These are phyloP conservation scores for Nipponia nippon DNA, from an alignment of 2,113 vertebrate genomes.

Conservation along the genomic window DNA sequence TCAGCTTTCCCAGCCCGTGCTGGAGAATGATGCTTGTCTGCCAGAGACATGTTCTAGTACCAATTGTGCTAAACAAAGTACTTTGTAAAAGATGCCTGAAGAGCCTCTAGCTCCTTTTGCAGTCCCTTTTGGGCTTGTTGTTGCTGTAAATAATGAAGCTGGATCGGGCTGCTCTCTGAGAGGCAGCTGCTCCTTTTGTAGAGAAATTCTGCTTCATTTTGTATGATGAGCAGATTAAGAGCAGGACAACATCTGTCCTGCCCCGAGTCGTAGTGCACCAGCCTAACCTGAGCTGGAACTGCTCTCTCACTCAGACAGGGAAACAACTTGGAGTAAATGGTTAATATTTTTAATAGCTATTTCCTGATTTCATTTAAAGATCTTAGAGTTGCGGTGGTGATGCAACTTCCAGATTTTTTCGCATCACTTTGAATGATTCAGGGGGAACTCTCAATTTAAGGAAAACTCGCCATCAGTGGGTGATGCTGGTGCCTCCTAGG, in stretches of 20 bases:
- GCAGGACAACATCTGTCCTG: neutral
- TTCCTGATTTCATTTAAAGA: neutral
- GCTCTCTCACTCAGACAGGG: neutral
- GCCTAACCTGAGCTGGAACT: neutral
- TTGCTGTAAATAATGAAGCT: neutral
- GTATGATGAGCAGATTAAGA: neutral
- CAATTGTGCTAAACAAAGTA: neutral
- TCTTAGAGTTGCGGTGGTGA: neutral
- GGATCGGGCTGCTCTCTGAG: neutral
- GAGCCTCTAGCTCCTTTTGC: neutral
- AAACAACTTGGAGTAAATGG: neutral
- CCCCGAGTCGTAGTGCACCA: neutral
- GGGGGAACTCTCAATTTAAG: neutral
- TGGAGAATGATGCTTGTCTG: neutral
- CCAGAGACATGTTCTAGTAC: neutral
- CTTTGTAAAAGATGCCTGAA: neutral
- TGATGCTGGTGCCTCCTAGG: neutral
- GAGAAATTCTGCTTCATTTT: neutral
- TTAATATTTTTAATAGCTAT: neutral
- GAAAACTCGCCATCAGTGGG: neutral
- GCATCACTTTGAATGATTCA: neutral
- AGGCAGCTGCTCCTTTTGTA: neutral
- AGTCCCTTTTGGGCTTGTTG: neutral
- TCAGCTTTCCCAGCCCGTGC: neutral
- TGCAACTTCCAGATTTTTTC: neutral